These are phyloP conservation scores for Saxidomus purpurata DNA, from an alignment of 1,140 invertebrate species.

Conservation along the genomic window DNA sequence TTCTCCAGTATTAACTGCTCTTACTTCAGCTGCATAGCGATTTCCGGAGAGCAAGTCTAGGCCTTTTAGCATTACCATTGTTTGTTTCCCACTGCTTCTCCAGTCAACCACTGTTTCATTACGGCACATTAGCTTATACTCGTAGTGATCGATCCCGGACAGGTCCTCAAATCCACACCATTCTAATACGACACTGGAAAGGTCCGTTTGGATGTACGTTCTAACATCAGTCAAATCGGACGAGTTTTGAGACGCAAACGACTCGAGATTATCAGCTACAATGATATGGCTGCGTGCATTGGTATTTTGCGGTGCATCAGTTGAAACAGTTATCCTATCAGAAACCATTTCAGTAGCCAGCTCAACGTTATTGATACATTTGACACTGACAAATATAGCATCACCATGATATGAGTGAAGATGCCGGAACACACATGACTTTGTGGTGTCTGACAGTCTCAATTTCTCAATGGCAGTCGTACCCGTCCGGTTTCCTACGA, in stretches of 20 bases:
- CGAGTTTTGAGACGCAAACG: too few relatives aligned
- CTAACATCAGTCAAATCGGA: too few relatives aligned
- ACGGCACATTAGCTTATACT: not conserved
- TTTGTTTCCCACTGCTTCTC: not conserved
- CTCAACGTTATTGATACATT: conserved; percentile 41
- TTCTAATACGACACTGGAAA: not conserved
- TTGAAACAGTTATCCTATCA: not conserved
- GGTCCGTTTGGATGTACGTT: not conserved
- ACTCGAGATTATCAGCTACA: not conserved
- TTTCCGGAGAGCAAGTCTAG: not conserved
- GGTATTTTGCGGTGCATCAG: not conserved
- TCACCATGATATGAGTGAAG: not conserved
- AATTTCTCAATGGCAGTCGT: not conserved
- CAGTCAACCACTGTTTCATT: conserved; percentile 8
- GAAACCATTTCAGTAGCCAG: not conserved
- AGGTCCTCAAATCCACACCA: conserved; percentile 21
- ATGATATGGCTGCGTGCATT: not conserved
- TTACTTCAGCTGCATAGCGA: not conserved
- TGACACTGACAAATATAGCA: not conserved
- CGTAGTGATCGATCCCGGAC: not conserved
- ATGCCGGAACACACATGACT: not conserved
- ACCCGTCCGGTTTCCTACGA: not conserved
- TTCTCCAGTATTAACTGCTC: conserved; percentile 7
- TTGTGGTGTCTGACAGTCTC: not conserved
- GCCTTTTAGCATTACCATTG: not conserved